Conservation (phyloP, 2,113 vertebrate species). For the Hucho hucho region DNA sequence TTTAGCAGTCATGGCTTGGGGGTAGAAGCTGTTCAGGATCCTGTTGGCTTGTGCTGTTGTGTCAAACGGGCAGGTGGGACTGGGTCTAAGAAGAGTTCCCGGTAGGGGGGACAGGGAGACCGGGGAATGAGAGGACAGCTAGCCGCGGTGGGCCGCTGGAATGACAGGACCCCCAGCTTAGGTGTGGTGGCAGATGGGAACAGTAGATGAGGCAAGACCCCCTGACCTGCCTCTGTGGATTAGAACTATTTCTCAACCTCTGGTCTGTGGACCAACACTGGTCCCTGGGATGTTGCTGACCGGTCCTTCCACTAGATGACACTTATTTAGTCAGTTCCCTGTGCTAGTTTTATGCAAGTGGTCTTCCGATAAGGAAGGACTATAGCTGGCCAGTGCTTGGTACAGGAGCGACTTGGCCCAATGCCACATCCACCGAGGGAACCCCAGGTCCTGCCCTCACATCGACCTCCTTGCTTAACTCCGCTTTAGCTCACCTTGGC, state of each 20-base stretch:
- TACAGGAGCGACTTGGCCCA: not conserved
- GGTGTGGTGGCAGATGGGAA: conserved; percentile 50
- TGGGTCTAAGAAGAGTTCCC: conserved; percentile 13
- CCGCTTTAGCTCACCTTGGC: not conserved
- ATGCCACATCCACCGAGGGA: not conserved
- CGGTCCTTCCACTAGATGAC: not conserved
- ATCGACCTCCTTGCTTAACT: not conserved
- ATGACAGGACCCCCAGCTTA: conserved; percentile 24
- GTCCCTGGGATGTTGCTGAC: not conserved
- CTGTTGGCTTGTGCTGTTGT: conserved; percentile 38
- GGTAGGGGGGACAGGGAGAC: conserved; percentile 12
- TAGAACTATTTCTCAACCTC: no score
- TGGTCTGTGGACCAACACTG: not conserved
- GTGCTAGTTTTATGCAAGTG: no score
- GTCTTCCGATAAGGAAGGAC: no score
- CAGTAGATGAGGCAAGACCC: conserved; percentile 4
- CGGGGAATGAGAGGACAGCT: conserved; percentile 45
- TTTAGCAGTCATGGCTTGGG: not conserved
- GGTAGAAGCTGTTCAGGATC: conserved; percentile 9
- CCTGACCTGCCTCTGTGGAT: conserved; percentile 13
- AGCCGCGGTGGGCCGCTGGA: conserved; percentile 34
- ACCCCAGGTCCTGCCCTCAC: not conserved
- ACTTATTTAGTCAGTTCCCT: no score
- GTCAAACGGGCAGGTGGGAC: conserved; percentile 30
- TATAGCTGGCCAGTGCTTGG: no score